Evolutionary conservation across 2,113 vertebrate species (phyloP).

Genomic region (Toxostoma redivivum): DNA sequence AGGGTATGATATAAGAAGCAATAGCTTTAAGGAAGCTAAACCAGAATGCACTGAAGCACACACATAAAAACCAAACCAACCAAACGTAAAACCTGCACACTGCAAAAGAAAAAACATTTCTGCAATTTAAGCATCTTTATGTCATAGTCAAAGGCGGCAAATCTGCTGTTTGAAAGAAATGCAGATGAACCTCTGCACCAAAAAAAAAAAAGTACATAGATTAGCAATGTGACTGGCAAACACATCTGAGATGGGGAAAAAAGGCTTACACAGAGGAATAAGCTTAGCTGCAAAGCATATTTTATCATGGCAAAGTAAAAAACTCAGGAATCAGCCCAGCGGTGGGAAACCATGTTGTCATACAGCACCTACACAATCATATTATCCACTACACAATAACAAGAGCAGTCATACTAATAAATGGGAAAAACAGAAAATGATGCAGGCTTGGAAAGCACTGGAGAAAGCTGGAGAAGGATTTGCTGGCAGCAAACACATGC

Average conservation of each 20-base stretch:
- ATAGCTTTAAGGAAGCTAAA: slow-evolving; percentile 66
- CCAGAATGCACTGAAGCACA: slow-evolving; percentile 69
- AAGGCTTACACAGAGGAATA: slow-evolving; percentile 71
- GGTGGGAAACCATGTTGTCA: slow-evolving; percentile 73
- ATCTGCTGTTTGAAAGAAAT: slow-evolving; percentile 69
- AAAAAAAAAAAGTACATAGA: slow-evolving; percentile 73
- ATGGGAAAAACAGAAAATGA: slow-evolving; percentile 58
- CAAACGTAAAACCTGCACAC: slow-evolving; percentile 25
- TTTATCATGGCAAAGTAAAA: slow-evolving; percentile 74
- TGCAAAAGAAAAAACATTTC: slow-evolving; percentile 70
- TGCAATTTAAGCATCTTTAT: slow-evolving; percentile 56
- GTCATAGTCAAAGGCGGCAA: slow-evolving; percentile 54
- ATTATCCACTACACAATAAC: slow-evolving; percentile 48
- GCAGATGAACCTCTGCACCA: slow-evolving; percentile 73
- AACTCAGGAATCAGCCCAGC: slow-evolving; percentile 49
- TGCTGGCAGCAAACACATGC: slow-evolving; percentile 79
- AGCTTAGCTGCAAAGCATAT: slow-evolving; percentile 78
- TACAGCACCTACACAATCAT: slow-evolving; percentile 33
- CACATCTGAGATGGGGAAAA: slow-evolving; percentile 76
- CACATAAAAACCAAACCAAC: background rate
- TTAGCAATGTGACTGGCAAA: slow-evolving; percentile 90
- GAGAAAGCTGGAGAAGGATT: slow-evolving; percentile 53
- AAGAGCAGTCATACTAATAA: slow-evolving; percentile 49
- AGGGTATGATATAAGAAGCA: slow-evolving; percentile 60
- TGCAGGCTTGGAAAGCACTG: slow-evolving; percentile 60